Percentiles rank a stretch among this genome's conserved stretches.
Conservation (phyloP, 2,797 vertebrate species). For the Pterois miles region DNA sequence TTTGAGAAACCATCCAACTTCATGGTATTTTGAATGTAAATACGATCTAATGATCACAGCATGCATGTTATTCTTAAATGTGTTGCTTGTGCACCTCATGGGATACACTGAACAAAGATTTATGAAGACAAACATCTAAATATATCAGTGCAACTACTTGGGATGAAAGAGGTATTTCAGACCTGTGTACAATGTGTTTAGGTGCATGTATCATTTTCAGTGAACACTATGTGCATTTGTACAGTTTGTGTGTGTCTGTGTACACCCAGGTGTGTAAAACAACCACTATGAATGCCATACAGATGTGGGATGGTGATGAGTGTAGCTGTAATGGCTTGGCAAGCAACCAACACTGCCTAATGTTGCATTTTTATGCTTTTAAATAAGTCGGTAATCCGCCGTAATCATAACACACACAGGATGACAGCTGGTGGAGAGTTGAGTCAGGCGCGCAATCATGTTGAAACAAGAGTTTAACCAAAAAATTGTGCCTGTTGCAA, state of each 20-base stretch:
- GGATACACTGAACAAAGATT: neutral
- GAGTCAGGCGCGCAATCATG: neutral
- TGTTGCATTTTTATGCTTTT: neutral
- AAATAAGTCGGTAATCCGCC: slow-evolving; percentile 5
- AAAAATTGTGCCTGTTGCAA: neutral
- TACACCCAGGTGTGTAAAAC: neutral
- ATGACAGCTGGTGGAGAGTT: neutral
- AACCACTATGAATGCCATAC: neutral
- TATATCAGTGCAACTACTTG: too few species aligned
- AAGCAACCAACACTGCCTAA: slow-evolving; percentile 1
- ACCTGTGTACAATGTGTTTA: neutral
- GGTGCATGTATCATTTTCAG: neutral
- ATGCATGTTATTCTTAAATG: neutral
- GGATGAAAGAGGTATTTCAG: slow-evolving; percentile 9
- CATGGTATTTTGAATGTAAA: neutral
- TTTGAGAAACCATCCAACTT: neutral
- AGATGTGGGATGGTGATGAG: slow-evolving; percentile 4
- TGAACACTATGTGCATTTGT: neutral
- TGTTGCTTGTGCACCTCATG: neutral
- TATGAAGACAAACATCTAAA: neutral
- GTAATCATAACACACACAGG: neutral
- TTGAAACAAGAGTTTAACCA: neutral
- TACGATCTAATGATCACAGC: neutral
- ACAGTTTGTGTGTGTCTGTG: neutral
- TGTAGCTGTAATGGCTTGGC: neutral